A percentile compares a stretch with the other conserved stretches of the same genome.
Evolutionary conservation across 2,113 vertebrate species (phyloP).

Genomic region (Gracilinanus agilis): DNA sequence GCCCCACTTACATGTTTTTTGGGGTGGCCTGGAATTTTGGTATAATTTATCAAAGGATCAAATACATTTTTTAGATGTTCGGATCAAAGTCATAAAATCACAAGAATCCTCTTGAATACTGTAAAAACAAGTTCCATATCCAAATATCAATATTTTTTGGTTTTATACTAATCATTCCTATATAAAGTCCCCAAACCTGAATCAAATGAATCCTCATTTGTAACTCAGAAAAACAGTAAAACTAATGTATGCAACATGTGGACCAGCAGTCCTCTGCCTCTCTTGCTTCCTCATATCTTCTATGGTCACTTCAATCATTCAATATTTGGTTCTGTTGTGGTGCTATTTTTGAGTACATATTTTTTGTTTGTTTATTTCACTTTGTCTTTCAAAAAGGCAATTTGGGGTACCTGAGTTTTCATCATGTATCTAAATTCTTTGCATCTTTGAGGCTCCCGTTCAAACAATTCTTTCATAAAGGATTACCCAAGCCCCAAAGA

Average conservation of each 20-base stretch:
- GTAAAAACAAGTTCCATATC: not conserved
- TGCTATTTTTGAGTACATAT: not conserved
- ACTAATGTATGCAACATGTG: not conserved
- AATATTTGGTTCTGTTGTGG: not conserved
- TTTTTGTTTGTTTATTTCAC: not conserved
- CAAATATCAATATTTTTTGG: not conserved
- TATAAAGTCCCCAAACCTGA: not conserved
- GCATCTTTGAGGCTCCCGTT: not conserved
- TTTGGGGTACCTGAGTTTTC: not conserved
- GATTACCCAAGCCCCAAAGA: not conserved
- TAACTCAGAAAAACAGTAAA: not conserved
- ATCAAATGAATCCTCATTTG: not conserved
- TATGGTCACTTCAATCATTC: not conserved
- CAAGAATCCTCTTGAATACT: not conserved
- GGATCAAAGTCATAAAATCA: not conserved
- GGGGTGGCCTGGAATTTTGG: not conserved
- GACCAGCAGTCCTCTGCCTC: not conserved
- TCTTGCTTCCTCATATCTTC: not conserved
- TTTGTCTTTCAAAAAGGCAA: not conserved
- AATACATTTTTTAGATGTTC: not conserved
- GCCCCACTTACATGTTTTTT: not conserved
- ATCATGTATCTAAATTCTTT: not conserved
- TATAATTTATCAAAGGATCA: not conserved
- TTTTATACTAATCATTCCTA: not conserved
- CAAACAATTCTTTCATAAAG: not conserved